These are phyloP conservation scores for Pachypanchax playfairii DNA, from an alignment of 2,113 vertebrate genomes.

Conservation along the genomic window DNA sequence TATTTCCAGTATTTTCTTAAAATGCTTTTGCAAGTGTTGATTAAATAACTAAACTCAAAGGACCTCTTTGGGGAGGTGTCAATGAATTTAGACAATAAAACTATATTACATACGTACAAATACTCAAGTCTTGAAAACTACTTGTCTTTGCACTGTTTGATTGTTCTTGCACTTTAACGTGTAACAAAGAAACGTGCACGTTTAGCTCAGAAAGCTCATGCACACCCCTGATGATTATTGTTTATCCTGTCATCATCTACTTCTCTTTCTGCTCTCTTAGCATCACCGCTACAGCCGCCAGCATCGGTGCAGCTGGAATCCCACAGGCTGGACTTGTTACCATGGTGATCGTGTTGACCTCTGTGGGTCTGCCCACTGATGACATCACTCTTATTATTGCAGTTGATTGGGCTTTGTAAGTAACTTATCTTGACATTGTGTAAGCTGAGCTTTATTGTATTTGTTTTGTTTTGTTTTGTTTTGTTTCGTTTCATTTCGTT, in stretches of 20 bases:
- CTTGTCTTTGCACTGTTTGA: neutral
- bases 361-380: conserved; percentile 94
- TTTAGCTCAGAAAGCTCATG: neutral
- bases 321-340: conserved; percentile 97
- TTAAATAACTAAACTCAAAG: too few species aligned
- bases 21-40: too few species aligned
- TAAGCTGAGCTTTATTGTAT: too few species aligned
- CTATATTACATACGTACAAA: too few species aligned
- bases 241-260: neutral
- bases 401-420: conserved; percentile 98
- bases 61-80: too few species aligned
- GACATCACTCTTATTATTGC: conserved; percentile 97
- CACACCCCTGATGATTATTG: neutral
- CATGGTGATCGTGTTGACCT: conserved; percentile 98
- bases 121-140: too few species aligned
- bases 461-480: too few species aligned
- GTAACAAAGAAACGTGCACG: neutral
- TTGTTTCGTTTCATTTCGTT: too few species aligned
- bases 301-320: conserved; percentile 96
- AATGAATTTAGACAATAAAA: too few species aligned
- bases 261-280: conserved; percentile 65
- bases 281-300: conserved; percentile 97
- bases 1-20: too few species aligned
- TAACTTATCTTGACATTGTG: conserved; percentile 40
- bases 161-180: neutral